A percentile compares a stretch with the other conserved stretches of the same genome.
Evolutionary conservation across 1,140 invertebrate species (phyloP).

Genomic region (Aphelenchoides besseyi): DNA sequence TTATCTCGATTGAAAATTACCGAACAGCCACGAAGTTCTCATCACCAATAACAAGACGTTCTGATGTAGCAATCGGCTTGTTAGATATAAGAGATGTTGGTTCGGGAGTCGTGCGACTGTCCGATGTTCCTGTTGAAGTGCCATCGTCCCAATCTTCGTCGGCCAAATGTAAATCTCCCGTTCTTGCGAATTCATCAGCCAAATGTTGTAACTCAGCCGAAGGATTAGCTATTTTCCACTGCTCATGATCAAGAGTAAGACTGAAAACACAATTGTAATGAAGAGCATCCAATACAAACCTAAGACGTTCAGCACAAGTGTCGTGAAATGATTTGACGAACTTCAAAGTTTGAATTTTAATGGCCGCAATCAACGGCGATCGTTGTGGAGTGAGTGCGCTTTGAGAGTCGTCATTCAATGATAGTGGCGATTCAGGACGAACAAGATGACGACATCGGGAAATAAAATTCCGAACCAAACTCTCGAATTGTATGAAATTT

Average conservation of each 20-base stretch:
- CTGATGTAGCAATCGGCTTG: neutral
- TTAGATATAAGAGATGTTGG: neutral
- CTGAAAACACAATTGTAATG: slow-evolving; percentile 38
- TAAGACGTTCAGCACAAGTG: slow-evolving; percentile 79
- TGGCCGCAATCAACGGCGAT: slow-evolving; percentile 40
- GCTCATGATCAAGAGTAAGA: slow-evolving; percentile 78
- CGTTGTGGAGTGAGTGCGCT: slow-evolving; percentile 20
- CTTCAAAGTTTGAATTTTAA: slow-evolving; percentile 52
- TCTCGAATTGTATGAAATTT: slow-evolving; percentile 24
- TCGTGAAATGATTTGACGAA: slow-evolving; percentile 87
- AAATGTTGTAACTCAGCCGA: slow-evolving; percentile 79
- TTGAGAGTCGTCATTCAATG: neutral
- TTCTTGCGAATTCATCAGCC: slow-evolving; percentile 72
- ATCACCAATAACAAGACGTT: slow-evolving; percentile 36
- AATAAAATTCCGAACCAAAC: slow-evolving; percentile 35
- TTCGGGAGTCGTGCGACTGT: neutral
- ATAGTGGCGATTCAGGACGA: slow-evolving; percentile 11
- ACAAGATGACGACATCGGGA: slow-evolving; percentile 24
- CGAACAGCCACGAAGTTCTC: slow-evolving; percentile 72
- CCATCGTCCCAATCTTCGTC: slow-evolving; percentile 19
- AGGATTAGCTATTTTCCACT: slow-evolving; percentile 89
- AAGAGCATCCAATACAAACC: slow-evolving; percentile 63
- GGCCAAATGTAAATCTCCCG: slow-evolving; percentile 58
- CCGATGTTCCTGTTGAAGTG: slow-evolving; percentile 14
- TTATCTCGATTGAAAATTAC: slow-evolving; percentile 60